Base-by-base conservation (phyloP, 2,797 vertebrate genomes). In the Dicrostonyx torquatus region DNA sequence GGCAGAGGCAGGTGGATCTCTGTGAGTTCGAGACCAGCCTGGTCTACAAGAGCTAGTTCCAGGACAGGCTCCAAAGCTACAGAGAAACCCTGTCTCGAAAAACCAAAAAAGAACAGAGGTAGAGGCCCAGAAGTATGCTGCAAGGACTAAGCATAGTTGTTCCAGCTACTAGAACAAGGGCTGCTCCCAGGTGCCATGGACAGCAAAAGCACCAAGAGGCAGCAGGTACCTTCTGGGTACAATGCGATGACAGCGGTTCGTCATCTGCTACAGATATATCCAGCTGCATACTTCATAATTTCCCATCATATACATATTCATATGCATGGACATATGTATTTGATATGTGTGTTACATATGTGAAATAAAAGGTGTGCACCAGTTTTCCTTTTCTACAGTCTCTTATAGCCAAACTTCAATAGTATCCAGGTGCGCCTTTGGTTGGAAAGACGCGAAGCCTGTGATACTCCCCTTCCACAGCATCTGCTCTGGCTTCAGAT, bases 401-500 rank as follows among this genome's bases (percentile, higher is more conserved):
- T 87, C 53, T 78, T 55, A 87, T 80, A 15, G 8, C 18, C 72
- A 87, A 80, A 48, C 34, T 58, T 93, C 34, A 92, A 0, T 6
- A 18, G 34, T 68, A 34, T 89, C 20, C 26, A 76, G 24, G 58
- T 73, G 4, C 45, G 40, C 29, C 48, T 89, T 40, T n/a, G 37
- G n/a, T 70, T 53, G 60, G 50, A 92, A 92, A 90, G 18, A 83
- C 26, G 12, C 5, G 55, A 12, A 20, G 60, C 24, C 82, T 40
- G 18, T 60, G 43, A n/a, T 83, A 50, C 29, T 77, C 58, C 34
- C 86, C 66, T 72, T 72, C 87, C 87, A 53, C 66, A 72, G 58
- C 64, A 48, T 83, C 50, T 79, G 68, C 64, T 89, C 62, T 93
- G 72, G 50, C 37, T 77, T 96, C 29, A 50, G 20, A 24, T 84